A percentile compares a stretch with the other conserved stretches of the same genome.
phyloP scores from a whole-genome alignment of 1,140 invertebrate genomes.

The Tachypleus tridentatus region DNA sequence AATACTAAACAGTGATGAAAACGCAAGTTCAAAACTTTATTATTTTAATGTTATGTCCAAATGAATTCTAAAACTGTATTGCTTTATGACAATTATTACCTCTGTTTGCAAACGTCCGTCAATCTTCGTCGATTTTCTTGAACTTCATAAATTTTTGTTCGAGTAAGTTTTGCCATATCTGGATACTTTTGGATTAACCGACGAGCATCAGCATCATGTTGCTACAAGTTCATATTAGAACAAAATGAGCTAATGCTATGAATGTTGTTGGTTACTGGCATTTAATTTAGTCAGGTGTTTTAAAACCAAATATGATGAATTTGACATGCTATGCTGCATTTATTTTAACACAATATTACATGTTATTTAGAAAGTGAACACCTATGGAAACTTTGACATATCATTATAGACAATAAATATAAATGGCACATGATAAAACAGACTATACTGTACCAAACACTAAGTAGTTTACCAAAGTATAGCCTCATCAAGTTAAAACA shows the following conservation, averaged over 20 bases:
- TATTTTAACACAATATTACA: too few species aligned
- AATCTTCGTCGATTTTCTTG: slow-evolving; percentile 60
- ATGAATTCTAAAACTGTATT: too few species aligned
- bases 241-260: background rate
- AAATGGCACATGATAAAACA: too few species aligned
- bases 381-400: too few species aligned
- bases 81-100: background rate
- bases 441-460: too few species aligned
- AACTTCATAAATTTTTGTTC: slow-evolving; percentile 47
- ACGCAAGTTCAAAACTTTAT: too few species aligned
- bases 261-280: background rate
- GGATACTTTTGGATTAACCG: slow-evolving; percentile 58
- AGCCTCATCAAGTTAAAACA: too few species aligned
- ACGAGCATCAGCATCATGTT: slow-evolving; percentile 52
- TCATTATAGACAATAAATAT: too few species aligned
- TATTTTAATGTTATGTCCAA: background rate
- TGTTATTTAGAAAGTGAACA: too few species aligned
- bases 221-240: slow-evolving; percentile 28
- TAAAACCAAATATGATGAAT: slow-evolving; percentile 1
- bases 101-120: slow-evolving; percentile 45
- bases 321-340: too few species aligned
- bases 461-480: too few species aligned
- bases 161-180: slow-evolving; percentile 52
- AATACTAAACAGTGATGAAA: too few species aligned
- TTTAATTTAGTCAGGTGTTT: background rate